A percentile compares a stretch with the other conserved stretches of the same genome.
Conservation (phyloP, 2,888 invertebrate genomes). For the Ecdyonurus torrentis region DNA sequence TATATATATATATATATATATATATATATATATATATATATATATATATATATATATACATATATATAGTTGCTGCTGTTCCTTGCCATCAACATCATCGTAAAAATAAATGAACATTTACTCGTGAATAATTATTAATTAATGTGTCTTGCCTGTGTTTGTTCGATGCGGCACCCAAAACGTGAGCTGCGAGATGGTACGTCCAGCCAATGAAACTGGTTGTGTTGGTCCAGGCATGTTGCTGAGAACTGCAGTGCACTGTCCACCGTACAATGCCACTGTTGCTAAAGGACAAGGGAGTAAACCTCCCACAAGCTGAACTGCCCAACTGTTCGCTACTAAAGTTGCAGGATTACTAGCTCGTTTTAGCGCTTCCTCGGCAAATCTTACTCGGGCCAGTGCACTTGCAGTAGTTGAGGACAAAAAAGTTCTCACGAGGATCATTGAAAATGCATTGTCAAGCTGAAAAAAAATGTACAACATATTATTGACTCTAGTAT, state of each 20-base stretch:
- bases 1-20: too few relatives aligned
- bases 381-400: not conserved
- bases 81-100: not conserved
- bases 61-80: too few relatives aligned
- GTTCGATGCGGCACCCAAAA: constrained; percentile 37
- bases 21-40: too few relatives aligned
- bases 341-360: not conserved
- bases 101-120: not conserved
- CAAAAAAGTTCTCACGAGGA: not conserved
- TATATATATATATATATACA: too few relatives aligned
- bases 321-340: not conserved
- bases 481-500: too few relatives aligned
- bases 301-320: constrained; percentile 21
- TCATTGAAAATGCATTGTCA: not conserved
- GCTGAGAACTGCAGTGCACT: constrained; percentile 33
- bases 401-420: not conserved
- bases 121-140: not conserved
- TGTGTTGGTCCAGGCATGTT: constrained; percentile 33
- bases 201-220: constrained; percentile 27
- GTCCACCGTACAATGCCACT: constrained; percentile 26
- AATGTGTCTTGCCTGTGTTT: constrained; percentile 26
- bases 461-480: not conserved
- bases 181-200: constrained; percentile 27
- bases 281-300: constrained; percentile 28
- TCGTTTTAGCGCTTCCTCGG: not conserved